These are phyloP conservation scores for Apus apus DNA, from an alignment of 2,113 vertebrate genomes.

Conservation along the genomic window DNA sequence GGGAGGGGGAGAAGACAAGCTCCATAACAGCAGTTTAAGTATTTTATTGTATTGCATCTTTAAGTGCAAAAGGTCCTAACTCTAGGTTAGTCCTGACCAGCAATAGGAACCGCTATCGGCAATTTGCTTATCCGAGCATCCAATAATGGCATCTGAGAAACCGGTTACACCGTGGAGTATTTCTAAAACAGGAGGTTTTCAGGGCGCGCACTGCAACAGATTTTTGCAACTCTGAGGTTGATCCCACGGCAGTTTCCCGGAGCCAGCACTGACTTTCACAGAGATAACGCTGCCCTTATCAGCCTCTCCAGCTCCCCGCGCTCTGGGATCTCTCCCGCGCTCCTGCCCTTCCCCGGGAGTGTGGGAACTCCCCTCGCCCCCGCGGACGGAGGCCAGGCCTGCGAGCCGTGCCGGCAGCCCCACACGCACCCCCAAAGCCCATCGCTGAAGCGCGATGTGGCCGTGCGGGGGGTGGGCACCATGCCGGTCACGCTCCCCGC, in stretches of 20 bases:
- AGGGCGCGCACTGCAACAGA: background rate
- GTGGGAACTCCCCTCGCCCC: no score
- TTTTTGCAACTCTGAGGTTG: fast-evolving
- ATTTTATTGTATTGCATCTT: background rate
- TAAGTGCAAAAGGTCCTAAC: background rate
- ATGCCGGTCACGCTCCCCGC: no score
- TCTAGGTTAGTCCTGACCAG: background rate
- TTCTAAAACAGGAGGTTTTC: background rate
- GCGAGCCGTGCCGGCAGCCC: no score
- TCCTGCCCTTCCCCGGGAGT: background rate
- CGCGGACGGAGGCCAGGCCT: no score
- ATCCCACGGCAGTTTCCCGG: background rate
- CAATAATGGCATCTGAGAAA: background rate
- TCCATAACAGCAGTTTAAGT: fast-evolving
- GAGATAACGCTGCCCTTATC: fast-evolving
- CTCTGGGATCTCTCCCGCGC: no score
- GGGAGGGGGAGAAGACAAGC: background rate
- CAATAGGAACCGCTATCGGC: background rate
- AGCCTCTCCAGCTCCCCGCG: no score
- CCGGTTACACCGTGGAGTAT: fast-evolving
- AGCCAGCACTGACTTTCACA: background rate
- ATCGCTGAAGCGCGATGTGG: fast-evolving
- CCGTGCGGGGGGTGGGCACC: no score
- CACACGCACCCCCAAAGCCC: background rate
- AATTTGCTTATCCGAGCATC: background rate